Percentiles rank a stretch among this genome's conserved stretches.
Evolutionary conservation across 2,888 invertebrate species (phyloP).

Genomic region (Quadroppia sp.): DNA sequence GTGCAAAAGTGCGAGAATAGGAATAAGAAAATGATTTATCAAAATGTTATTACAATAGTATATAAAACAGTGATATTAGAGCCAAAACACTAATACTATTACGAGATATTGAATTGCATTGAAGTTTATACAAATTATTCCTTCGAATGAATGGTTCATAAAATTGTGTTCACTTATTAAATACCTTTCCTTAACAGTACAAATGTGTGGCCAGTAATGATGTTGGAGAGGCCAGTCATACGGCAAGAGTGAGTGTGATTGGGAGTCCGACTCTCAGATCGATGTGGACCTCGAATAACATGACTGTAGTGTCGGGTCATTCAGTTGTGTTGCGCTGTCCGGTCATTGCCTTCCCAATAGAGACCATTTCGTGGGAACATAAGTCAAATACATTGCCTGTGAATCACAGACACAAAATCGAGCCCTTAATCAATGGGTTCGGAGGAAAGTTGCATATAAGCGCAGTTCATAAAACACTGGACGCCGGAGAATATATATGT

Average conservation of each 20-base stretch:
- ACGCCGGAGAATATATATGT: constrained; percentile 53
- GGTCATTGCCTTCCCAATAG: constrained; percentile 90
- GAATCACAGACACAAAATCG: constrained; percentile 52
- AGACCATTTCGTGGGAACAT: constrained; percentile 85
- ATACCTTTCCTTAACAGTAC: constrained; percentile 29
- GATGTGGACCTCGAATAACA: constrained; percentile 58
- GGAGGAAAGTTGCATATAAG: constrained; percentile 51
- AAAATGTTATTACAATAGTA: not conserved
- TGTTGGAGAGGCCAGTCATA: constrained; percentile 36
- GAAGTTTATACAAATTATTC: constrained; percentile 1
- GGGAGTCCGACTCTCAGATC: constrained; percentile 36
- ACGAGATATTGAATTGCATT: not conserved
- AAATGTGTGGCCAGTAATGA: constrained; percentile 42
- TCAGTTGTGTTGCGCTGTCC: constrained; percentile 74
- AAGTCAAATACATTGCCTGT: constrained; percentile 45
- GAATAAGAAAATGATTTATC: constrained; percentile 15
- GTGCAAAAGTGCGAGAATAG: not conserved
- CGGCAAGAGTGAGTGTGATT: constrained; percentile 37
- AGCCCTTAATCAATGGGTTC: constrained; percentile 46
- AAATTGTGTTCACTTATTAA: not conserved
- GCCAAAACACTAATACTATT: not conserved
- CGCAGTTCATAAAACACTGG: constrained; percentile 51
- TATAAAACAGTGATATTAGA: not conserved
- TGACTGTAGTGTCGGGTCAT: constrained; percentile 74
- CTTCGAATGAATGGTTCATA: constrained; percentile 2